These are phyloP conservation scores for Pristiophorus japonicus DNA, from an alignment of 2,113 vertebrate species.

Conservation along the genomic window DNA sequence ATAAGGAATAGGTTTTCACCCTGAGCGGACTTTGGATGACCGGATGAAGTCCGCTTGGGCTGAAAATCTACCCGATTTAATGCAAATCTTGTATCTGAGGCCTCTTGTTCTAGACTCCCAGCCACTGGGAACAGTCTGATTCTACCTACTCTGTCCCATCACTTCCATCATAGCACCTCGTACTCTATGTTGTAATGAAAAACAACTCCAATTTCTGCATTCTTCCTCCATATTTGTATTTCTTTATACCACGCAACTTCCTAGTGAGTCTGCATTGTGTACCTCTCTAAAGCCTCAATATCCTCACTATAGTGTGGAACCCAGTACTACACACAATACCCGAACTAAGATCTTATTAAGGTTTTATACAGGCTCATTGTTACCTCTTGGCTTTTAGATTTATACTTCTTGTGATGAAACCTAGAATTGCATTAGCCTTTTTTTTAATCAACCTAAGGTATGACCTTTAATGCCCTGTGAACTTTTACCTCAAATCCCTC, in stretches of 20 bases:
- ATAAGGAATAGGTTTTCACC: background rate
- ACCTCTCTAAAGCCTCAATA: background rate
- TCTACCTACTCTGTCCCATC: background rate
- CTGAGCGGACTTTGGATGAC: background rate
- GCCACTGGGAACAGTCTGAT: background rate
- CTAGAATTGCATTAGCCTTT: background rate
- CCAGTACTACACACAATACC: background rate
- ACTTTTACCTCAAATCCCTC: background rate
- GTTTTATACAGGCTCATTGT: background rate
- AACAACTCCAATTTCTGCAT: background rate
- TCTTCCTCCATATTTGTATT: background rate
- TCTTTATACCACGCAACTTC: background rate
- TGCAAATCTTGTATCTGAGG: background rate
- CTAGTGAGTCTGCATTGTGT: background rate
- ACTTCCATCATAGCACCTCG: background rate
- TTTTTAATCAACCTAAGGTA: background rate
- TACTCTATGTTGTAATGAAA: background rate
- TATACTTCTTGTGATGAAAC: too few relatives aligned
- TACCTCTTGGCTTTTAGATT: background rate
- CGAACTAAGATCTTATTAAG: background rate
- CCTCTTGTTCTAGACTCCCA: background rate
- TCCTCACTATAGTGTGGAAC: background rate
- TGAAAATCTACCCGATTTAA: background rate
- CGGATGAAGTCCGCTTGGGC: background rate
- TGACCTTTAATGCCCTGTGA: background rate